Conservation (phyloP, 2,888 invertebrate species). For the Nomada ruficornis region DNA sequence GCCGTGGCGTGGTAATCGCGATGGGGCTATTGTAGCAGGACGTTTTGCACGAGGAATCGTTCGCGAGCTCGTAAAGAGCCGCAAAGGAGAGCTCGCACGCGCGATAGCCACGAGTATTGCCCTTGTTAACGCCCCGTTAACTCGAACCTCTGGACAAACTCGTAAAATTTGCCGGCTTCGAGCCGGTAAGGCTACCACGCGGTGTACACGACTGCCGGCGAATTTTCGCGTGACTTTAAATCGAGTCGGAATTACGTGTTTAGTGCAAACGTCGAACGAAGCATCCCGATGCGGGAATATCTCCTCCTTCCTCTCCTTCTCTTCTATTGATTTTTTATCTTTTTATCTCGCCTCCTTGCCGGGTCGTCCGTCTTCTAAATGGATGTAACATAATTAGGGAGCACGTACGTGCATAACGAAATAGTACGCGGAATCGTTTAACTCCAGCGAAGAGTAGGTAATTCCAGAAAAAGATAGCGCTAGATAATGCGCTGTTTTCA, state of each 20-base stretch:
- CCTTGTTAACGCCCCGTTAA: constrained; percentile 74
- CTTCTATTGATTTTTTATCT: background rate
- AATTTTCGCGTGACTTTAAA: constrained; percentile 61
- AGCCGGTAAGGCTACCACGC: constrained; percentile 47
- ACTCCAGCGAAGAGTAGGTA: too few relatives aligned
- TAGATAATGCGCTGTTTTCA: constrained; percentile 3
- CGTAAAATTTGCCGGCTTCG: constrained; percentile 67
- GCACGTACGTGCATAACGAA: background rate
- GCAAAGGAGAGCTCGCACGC: constrained; percentile 67
- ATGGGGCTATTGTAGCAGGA: constrained; percentile 32
- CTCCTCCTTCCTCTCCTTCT: background rate
- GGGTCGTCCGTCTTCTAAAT: background rate
- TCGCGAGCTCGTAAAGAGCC: constrained; percentile 73
- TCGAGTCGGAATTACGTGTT: constrained; percentile 52
- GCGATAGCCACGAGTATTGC: constrained; percentile 71
- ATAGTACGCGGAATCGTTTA: background rate
- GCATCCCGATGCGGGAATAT: constrained; percentile 11
- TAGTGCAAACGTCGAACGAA: constrained; percentile 41
- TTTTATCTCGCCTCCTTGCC: background rate
- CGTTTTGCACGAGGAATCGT: constrained; percentile 65
- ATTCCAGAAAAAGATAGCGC: background rate
- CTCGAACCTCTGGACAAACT: constrained; percentile 73
- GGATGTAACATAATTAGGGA: background rate
- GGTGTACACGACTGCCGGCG: constrained; percentile 39
- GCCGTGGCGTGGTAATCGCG: background rate